These are phyloP conservation scores for Microctenopoma steveboyesi DNA, from an alignment of 2,797 vertebrate genomes.

Conservation along the genomic window DNA sequence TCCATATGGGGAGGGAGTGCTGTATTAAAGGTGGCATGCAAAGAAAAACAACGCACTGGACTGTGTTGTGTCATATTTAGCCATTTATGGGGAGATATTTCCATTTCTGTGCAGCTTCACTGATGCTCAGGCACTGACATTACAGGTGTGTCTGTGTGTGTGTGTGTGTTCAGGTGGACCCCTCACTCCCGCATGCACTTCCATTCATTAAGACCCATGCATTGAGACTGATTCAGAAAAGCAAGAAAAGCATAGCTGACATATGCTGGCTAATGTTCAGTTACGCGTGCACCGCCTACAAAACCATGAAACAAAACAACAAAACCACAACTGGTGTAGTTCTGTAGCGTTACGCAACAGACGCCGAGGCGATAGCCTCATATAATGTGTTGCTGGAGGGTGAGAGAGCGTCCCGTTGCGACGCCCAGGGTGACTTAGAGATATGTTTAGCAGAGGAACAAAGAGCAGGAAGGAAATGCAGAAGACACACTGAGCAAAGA, in stretches of 20 bases:
- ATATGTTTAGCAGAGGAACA: constrained; percentile 72
- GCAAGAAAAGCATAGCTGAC: constrained; percentile 18
- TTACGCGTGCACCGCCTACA: constrained; percentile 3
- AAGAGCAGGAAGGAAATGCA: constrained; percentile 79
- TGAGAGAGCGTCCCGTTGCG: constrained; percentile 66
- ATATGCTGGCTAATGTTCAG: constrained; percentile 10
- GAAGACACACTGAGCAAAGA: constrained; percentile 64
- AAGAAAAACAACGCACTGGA: constrained; percentile 44
- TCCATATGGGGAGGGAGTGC: constrained; percentile 59
- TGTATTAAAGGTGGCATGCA: constrained; percentile 68
- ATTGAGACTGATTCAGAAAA: constrained; percentile 49
- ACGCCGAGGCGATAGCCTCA: constrained; percentile 48
- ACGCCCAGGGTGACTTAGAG: constrained; percentile 68
- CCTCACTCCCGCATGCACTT: constrained; percentile 26
- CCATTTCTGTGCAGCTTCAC: constrained; percentile 55
- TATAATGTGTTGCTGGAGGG: constrained; percentile 67
- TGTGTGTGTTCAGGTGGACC: constrained; percentile 18
- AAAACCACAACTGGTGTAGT: constrained; percentile 43
- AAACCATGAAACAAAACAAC: constrained; percentile 40
- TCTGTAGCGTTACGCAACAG: constrained; percentile 46
- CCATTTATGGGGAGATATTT: constrained; percentile 45
- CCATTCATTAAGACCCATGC: constrained; percentile 46
- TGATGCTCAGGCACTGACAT: constrained; percentile 40
- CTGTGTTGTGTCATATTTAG: constrained; percentile 53
- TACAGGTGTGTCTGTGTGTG: constrained; percentile 29